Evolutionary conservation across 2,888 invertebrate species (phyloP), one percentile per base, ranked within the genome.

Genomic region (Agapostemon virescens): DNA sequence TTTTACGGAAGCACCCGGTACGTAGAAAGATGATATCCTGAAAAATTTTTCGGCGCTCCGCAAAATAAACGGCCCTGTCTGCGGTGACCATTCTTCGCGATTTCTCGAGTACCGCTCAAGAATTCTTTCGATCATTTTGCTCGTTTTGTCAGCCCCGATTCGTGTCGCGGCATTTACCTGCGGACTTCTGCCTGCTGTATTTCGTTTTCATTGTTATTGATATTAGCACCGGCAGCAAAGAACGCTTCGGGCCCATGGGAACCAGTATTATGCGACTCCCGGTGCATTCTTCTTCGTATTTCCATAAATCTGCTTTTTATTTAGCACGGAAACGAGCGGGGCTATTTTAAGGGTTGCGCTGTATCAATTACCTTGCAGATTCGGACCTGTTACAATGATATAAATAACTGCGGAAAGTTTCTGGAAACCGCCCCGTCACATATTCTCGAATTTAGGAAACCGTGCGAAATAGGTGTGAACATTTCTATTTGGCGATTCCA

Each of bases 191-290:
- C 66, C 26, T n/a, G 69, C 38, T 63, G 64, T 69, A 78, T 79
- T 79, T 79, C 74, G 49, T 69, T 74, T 52, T 81, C 83, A 77
- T 84, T 81, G 81, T 83, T 76, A 83, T 84, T 76, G 83, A 83
- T 80, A 84, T 84, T 84, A 84, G 80, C 73, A 61, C 64, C 73
- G 70, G 66, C 20, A 42, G 58, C 67, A 13, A 55, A 26, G 77
- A 52, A 64, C 42, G 49, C 55, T 17, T 26, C 26, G 58, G 68
- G 69, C 73, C 42, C 40, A 40, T 55, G 55, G 26, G 55, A 55
- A 55, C 26, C 55, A 55, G 55, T 17, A 73, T 81, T 69, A 71
- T 72, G 69, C 71, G 9, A 4, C 64, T 45, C 20, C 9, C 40
- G 58, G 58, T 49, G 40, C 75, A 64, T 78, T 78, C 33, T 78